Percentiles rank a stretch among this genome's conserved stretches.
Conservation (phyloP, 2,113 vertebrate genomes). For the Gallinago paraguaiae region DNA sequence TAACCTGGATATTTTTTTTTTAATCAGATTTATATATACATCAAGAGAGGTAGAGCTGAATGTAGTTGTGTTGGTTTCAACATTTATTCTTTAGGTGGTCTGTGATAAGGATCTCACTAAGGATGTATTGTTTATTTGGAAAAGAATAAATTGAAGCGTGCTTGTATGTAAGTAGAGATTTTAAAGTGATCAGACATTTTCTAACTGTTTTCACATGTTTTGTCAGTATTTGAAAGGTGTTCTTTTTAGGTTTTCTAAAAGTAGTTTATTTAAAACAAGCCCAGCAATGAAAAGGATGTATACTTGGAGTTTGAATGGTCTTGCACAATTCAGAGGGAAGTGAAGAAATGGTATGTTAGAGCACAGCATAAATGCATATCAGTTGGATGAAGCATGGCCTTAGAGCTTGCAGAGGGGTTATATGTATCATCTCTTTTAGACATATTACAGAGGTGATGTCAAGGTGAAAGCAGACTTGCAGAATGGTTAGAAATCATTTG, state of each 20-base stretch:
- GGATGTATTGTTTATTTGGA: background rate
- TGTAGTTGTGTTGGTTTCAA: background rate
- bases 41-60: background rate
- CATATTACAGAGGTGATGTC: constrained; percentile 83
- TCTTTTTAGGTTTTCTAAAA: constrained; percentile 21
- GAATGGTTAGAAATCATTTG: constrained; percentile 94
- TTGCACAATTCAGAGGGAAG: constrained; percentile 31
- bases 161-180: background rate
- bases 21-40: background rate
- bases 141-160: background rate
- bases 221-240: background rate
- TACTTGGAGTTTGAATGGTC: background rate
- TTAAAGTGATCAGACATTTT: background rate
- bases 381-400: constrained; percentile 59
- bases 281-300: background rate
- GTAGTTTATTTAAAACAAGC: constrained; percentile 1
- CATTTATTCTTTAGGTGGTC: background rate
- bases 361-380: constrained; percentile 67
- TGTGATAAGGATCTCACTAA: background rate
- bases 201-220: background rate
- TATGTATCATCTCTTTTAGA: constrained; percentile 80
- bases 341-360: constrained; percentile 58
- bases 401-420: constrained; percentile 55
- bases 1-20: background rate
- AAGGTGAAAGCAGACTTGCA: constrained; percentile 89